Evolutionary conservation across 2,797 vertebrate genomes (phyloP).

Genomic region (Enteromius trimaculatus): DNA sequence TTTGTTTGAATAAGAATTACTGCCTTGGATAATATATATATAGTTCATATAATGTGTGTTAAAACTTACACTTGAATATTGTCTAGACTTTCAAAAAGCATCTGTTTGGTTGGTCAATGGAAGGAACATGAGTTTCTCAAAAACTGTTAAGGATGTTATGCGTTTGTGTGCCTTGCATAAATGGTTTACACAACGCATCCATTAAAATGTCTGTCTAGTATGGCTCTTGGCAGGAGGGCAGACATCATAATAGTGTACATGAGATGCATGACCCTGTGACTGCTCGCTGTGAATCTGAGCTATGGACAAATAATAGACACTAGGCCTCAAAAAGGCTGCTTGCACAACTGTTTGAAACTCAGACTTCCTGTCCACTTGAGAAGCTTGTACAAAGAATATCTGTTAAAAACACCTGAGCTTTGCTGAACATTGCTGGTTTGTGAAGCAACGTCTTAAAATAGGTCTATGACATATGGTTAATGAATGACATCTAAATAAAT

Average conservation of each 20-base stretch:
- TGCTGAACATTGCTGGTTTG: constrained; percentile 5
- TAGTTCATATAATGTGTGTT: background rate
- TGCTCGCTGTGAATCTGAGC: constrained; percentile 67
- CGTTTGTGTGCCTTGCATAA: constrained; percentile 65
- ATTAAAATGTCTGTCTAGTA: constrained; percentile 74
- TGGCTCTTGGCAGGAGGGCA: constrained; percentile 68
- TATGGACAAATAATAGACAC: constrained; percentile 74
- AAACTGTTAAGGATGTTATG: constrained; percentile 28
- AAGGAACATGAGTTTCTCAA: constrained; percentile 22
- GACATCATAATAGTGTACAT: constrained; percentile 65
- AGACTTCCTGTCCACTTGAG: constrained; percentile 56
- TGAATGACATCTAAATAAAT: constrained; percentile 30
- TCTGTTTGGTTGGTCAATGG: constrained; percentile 10
- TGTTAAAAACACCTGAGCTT: constrained; percentile 11
- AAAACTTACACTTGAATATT: background rate
- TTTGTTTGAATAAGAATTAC: background rate
- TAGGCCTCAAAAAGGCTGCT: constrained; percentile 67
- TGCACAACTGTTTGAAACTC: constrained; percentile 38
- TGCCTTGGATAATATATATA: constrained; percentile 35
- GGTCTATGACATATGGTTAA: constrained; percentile 21
- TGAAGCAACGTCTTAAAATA: constrained; percentile 29
- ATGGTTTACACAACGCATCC: constrained; percentile 76
- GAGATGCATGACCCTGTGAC: constrained; percentile 55
- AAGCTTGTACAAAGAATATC: background rate
- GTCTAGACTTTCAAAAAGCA: background rate